Base-by-base conservation (phyloP, 2,113 vertebrate species). In the Camelus bactrianus region DNA sequence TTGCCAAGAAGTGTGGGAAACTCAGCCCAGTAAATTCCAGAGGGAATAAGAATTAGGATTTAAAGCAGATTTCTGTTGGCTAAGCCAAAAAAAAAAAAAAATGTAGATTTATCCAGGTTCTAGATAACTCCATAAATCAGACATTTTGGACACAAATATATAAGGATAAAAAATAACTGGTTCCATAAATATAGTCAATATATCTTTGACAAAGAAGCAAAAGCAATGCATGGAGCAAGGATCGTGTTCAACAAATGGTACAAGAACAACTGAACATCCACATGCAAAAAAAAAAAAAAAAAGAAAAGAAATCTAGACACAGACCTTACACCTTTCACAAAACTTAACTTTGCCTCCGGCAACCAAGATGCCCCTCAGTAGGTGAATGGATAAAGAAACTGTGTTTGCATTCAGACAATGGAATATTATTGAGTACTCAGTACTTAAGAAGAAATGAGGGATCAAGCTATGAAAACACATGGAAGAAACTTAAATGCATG, bases 1-100 rank as follows among this genome's bases (percentile, higher is more conserved):
- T 56, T 83, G 54, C 52, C n/a, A 84, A 84, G 54, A 94, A 70
- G 13, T 84, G 64, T 62, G 75, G 62, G 50, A 94, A 94, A 83
- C 42, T 86, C 56, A 64, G 13, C 75, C 10, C 19, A 35, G n/a
- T 70, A 67, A 76, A 92, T 79, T 91, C 52, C 82, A 94, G 7
- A 96, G n/a, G 48, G 26, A 89, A 73, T 70, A 91, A 65, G 20
- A 93, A 67, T 76, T 89, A 56, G 52, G 4, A 56, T 81, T 89
- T 81, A 30, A 80, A 97, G 80, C 35, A 75, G 52, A 76, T 87
- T 95, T 93, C 50, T 84, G 32, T 58, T 81, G 46, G 17, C 20
- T 65, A 90, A 85, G 48, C 42, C 35, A 35, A 84, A 81, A 80
- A 38, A 65, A 52, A 35, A 84, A 81, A 80, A 38, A 65, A 52